Evolutionary conservation across 2,113 vertebrate genomes (phyloP).

Genomic region (Hyaena hyaena): DNA sequence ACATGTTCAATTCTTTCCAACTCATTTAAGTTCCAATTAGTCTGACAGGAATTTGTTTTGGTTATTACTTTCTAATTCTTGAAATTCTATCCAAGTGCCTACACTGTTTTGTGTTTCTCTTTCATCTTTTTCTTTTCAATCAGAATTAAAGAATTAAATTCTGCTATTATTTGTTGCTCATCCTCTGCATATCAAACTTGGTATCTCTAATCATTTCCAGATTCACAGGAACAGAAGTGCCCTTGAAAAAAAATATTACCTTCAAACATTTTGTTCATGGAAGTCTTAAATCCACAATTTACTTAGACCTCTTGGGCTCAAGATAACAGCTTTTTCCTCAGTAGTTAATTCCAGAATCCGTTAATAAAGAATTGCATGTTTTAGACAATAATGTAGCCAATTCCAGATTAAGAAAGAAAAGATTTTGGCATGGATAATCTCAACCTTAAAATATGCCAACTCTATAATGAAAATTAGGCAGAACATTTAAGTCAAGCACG

Average conservation of each 20-base stretch:
- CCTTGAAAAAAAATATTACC: not conserved
- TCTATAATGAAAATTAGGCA: constrained; percentile 54
- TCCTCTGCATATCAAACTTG: not conserved
- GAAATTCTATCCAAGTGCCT: not conserved
- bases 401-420: constrained; percentile 20
- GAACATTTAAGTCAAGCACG: constrained; percentile 54
- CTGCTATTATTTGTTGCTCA: not conserved
- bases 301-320: not conserved
- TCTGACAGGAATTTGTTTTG: not conserved
- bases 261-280: not conserved
- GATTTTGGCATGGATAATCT: constrained; percentile 18
- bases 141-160: not conserved
- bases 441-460: constrained; percentile 15
- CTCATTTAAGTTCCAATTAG: not conserved
- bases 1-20: not conserved
- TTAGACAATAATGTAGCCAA: constrained; percentile 2
- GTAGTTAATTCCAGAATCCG: not conserved
- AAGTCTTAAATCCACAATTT: not conserved
- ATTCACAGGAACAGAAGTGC: not conserved
- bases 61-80: not conserved
- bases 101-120: not conserved
- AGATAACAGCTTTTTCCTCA: not conserved
- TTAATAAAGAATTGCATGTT: constrained; percentile 14
- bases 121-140: not conserved
- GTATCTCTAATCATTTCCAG: not conserved